Conservation (phyloP, 2,888 invertebrate species). For the Mactromeris polynyma region DNA sequence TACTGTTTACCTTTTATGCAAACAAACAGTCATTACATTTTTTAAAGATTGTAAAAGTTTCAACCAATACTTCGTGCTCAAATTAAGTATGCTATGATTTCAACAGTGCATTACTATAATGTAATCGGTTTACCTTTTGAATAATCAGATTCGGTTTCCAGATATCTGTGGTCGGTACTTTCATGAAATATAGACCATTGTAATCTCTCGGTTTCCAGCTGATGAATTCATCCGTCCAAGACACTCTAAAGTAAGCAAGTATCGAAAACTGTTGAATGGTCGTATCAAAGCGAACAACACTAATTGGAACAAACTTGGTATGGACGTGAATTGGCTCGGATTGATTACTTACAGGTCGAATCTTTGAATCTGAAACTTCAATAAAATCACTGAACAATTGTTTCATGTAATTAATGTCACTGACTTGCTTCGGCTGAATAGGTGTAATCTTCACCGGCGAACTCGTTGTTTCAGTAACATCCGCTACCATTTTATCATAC, state of each 20-base stretch:
- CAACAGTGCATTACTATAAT: too few relatives aligned
- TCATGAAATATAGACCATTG: background rate
- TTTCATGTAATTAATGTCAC: background rate
- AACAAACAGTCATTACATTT: too few relatives aligned
- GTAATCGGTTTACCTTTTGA: background rate
- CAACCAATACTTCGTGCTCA: too few relatives aligned
- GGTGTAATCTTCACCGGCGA: background rate
- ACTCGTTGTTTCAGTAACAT: too few relatives aligned
- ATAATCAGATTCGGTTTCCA: constrained; percentile 5
- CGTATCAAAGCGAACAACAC: background rate
- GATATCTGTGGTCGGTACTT: background rate
- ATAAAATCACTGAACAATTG: background rate
- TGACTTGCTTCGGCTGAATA: background rate
- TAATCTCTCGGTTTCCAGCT: background rate
- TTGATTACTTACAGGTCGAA: background rate
- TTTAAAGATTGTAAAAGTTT: too few relatives aligned
- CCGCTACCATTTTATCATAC: background rate
- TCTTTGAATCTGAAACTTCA: background rate
- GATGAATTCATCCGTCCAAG: background rate
- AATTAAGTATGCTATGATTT: too few relatives aligned
- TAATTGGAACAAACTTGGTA: background rate
- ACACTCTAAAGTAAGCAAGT: background rate
- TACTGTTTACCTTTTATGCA: too few relatives aligned
- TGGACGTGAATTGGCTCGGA: background rate
- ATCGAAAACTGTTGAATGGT: background rate